phyloP scores from a whole-genome alignment of 2,888 invertebrate genomes.

The Sipunculus nudus region DNA sequence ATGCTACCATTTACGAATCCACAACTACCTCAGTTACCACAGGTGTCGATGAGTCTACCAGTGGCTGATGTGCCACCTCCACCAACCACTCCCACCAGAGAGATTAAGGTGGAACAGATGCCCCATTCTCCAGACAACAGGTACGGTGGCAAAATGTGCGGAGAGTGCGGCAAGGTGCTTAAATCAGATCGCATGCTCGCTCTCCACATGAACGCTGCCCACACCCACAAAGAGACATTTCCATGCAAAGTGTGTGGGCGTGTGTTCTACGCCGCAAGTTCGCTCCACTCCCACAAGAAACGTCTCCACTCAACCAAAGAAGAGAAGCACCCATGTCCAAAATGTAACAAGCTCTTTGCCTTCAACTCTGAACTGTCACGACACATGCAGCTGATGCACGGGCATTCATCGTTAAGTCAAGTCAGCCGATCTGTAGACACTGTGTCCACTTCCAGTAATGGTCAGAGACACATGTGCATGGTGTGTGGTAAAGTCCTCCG shows the following conservation, averaged over 20 bases:
- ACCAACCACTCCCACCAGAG: too few species aligned
- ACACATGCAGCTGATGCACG: too few species aligned
- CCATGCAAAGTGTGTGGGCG: conserved; percentile 17
- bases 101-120: too few species aligned
- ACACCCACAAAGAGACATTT: conserved; percentile 32
- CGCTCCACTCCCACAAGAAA: conserved; percentile 24
- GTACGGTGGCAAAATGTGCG: too few species aligned
- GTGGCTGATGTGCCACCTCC: too few species aligned
- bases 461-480: conserved; percentile 9
- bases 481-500: conserved; percentile 16
- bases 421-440: conserved; percentile 7
- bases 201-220: conserved; percentile 47
- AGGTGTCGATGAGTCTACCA: too few species aligned
- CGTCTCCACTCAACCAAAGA: conserved; percentile 17
- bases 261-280: conserved; percentile 21
- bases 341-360: conserved; percentile 14
- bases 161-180: conserved; percentile 10
- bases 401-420: conserved; percentile 4
- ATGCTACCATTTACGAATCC: too few species aligned
- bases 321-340: conserved; percentile 19
- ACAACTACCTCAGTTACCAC: too few species aligned
- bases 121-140: too few species aligned
- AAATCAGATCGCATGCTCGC: conserved; percentile 35
- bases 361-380: conserved; percentile 22
- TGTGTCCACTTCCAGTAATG: conserved; percentile 3